phyloP scores from a whole-genome alignment of 2,888 invertebrate genomes.

The Andrena chrysosceles region DNA sequence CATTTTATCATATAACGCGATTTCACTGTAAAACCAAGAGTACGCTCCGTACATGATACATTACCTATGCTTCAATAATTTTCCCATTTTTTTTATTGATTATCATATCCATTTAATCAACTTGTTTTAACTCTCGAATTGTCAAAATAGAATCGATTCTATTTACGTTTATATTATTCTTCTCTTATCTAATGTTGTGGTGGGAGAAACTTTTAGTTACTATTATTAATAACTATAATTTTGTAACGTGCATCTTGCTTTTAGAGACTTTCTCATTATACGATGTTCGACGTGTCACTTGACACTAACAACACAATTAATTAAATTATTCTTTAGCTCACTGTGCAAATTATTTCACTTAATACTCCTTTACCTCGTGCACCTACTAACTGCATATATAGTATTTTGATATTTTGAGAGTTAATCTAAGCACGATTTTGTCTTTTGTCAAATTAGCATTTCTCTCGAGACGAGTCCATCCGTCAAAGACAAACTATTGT shows the following conservation, averaged over 20 bases:
- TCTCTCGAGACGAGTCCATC: not conserved
- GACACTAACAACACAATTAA: too few relatives aligned
- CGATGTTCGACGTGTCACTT: not conserved
- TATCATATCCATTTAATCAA: constrained; percentile 5
- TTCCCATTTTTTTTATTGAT: constrained; percentile 14
- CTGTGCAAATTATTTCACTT: not conserved
- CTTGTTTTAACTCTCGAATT: constrained; percentile 36
- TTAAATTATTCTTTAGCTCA: not conserved
- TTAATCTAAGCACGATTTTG: constrained; percentile 24
- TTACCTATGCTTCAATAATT: constrained; percentile 33
- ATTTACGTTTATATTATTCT: not conserved
- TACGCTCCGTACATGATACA: constrained; percentile 34
- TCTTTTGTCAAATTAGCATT: constrained; percentile 19
- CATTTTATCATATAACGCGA: constrained; percentile 9
- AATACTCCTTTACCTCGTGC: not conserved
- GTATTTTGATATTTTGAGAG: constrained; percentile 26
- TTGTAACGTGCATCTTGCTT: too few relatives aligned
- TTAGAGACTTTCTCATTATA: not conserved
- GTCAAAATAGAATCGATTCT: not conserved
- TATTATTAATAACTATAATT: not conserved
- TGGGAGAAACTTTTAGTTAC: not conserved
- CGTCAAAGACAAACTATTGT: not conserved
- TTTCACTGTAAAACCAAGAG: constrained; percentile 10
- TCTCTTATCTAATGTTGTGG: too few relatives aligned
- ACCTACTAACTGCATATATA: not conserved